These are phyloP conservation scores for Mionectes macconnelli DNA, from an alignment of 2,113 vertebrate genomes.

Conservation along the genomic window DNA sequence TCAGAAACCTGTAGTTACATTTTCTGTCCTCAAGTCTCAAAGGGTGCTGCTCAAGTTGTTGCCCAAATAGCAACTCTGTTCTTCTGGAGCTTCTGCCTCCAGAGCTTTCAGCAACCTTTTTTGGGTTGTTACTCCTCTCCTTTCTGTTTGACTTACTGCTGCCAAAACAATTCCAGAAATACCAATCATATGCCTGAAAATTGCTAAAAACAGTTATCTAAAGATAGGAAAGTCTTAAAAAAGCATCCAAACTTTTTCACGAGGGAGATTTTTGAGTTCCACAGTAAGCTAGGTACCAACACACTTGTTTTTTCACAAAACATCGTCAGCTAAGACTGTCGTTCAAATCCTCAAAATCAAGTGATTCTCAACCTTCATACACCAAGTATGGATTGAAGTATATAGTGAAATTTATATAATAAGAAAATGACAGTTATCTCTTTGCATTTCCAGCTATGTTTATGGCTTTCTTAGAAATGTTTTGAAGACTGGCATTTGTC, in stretches of 20 bases:
- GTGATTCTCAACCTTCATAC: background rate
- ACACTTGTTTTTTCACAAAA: background rate
- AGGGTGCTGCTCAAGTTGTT: background rate
- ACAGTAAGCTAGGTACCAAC: background rate
- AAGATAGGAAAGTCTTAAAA: background rate
- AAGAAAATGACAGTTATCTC: background rate
- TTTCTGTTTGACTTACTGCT: background rate
- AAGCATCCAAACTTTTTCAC: background rate
- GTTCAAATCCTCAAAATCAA: background rate
- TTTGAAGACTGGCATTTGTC: background rate
- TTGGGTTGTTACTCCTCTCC: background rate
- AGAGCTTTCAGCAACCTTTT: background rate
- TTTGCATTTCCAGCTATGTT: background rate
- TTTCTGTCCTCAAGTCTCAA: background rate
- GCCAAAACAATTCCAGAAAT: background rate
- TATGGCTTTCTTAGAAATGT: background rate
- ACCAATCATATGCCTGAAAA: background rate
- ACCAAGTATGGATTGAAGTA: background rate
- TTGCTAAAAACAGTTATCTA: background rate
- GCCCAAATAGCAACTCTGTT: background rate
- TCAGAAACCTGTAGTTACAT: background rate
- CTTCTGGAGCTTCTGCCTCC: background rate
- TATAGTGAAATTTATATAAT: background rate
- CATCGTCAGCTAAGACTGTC: background rate
- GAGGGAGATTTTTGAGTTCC: background rate